Conservation (phyloP, 1,140 invertebrate species). For the Tyrophagus putrescentiae region DNA sequence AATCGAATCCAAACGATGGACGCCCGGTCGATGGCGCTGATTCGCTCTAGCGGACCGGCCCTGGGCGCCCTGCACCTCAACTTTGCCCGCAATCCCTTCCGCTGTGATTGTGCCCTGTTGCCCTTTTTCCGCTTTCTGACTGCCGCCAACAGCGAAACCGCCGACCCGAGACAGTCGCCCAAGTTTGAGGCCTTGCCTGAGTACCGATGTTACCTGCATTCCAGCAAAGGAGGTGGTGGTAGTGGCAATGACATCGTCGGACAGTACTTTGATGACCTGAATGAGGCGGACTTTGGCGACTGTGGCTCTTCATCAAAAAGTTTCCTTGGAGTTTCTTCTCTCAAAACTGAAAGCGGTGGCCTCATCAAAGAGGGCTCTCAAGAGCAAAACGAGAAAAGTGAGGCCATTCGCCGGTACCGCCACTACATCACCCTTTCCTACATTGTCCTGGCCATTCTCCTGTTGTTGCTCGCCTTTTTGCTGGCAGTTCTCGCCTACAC, state of each 20-base stretch:
- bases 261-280: constrained; percentile 7
- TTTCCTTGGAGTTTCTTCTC: no score
- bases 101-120: neutral
- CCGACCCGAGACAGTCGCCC: neutral
- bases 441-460: neutral
- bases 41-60: neutral
- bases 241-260: neutral
- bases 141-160: neutral
- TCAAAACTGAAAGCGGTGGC: neutral
- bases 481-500: neutral
- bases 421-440: constrained; percentile 6
- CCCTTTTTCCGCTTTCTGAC: neutral
- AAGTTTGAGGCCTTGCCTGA: neutral
- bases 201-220: neutral
- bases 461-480: neutral
- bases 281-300: neutral
- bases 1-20: neutral
- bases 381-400: neutral
- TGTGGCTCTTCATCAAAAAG: neutral
- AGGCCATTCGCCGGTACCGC: neutral
- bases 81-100: neutral
- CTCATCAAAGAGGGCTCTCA: neutral
- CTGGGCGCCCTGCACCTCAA: neutral
- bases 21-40: neutral
- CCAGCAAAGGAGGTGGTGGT: no score